phyloP scores from a whole-genome alignment of 1,140 invertebrate genomes.

The Dendrolimus kikuchii region DNA sequence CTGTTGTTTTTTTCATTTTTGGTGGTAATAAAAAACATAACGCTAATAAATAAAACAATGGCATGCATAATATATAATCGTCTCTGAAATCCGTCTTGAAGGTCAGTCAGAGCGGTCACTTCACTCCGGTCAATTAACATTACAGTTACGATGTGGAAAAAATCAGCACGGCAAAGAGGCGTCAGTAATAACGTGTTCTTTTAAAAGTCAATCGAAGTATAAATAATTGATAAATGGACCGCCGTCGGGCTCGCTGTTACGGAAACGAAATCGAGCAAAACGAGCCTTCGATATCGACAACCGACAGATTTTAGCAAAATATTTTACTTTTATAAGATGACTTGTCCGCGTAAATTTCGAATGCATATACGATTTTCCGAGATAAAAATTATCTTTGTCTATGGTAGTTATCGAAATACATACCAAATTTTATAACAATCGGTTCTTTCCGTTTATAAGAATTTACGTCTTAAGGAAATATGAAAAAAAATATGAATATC shows the following conservation, averaged over 20 bases:
- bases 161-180: slow-evolving; percentile 17
- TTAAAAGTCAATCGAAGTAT: slow-evolving; percentile 42
- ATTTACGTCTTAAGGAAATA: too few species aligned
- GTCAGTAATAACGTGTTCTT: slow-evolving; percentile 9
- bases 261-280: slow-evolving; percentile 50
- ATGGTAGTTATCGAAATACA: too few species aligned
- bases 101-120: slow-evolving; percentile 6
- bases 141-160: slow-evolving; percentile 29
- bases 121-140: slow-evolving; percentile 15
- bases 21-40: background rate
- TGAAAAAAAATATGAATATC: too few species aligned
- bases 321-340: slow-evolving; percentile 16
- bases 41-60: slow-evolving; percentile 2
- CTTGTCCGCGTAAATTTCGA: too few species aligned
- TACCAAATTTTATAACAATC: too few species aligned
- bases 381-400: too few species aligned
- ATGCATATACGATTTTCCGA: too few species aligned
- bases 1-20: background rate
- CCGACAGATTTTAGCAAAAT: slow-evolving; percentile 27
- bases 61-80: slow-evolving; percentile 3
- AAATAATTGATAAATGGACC: slow-evolving; percentile 51
- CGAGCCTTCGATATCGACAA: slow-evolving; percentile 30
- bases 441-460: too few species aligned
- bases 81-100: background rate
- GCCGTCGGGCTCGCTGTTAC: slow-evolving; percentile 28